Percentiles rank a stretch among this genome's conserved stretches.
phyloP scores from a whole-genome alignment of 2,797 vertebrate genomes.

The Dromococcyx pavoninus region DNA sequence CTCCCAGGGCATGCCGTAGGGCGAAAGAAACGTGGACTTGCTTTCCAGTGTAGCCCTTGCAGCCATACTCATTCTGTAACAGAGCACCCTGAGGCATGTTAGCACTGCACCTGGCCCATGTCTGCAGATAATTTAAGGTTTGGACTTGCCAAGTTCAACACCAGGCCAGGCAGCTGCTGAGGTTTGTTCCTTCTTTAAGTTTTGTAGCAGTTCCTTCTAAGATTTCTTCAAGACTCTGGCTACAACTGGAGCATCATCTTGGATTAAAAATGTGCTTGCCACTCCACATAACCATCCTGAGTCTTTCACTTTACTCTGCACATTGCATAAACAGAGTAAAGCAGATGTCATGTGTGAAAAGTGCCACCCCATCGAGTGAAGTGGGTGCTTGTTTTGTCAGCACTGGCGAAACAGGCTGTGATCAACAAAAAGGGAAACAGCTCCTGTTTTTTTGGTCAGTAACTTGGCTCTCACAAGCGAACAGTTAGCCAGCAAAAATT shows the following conservation, averaged over 20 bases:
- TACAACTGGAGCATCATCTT: neutral
- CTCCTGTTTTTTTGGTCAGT: neutral
- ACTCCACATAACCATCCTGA: neutral
- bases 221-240: neutral
- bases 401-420: neutral
- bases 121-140: neutral
- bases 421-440: neutral
- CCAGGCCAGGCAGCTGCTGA: neutral
- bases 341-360: neutral
- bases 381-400: neutral
- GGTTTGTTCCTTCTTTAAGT: neutral
- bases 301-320: neutral
- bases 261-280: neutral
- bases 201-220: neutral
- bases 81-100: neutral
- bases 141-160: conserved; percentile 23
- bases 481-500: neutral
- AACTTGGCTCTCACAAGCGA: neutral
- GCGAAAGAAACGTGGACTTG: neutral
- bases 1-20: neutral
- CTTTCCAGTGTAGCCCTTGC: neutral
- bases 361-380: neutral
- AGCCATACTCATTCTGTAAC: neutral
- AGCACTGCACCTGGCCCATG: neutral
- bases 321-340: neutral